phyloP scores from a whole-genome alignment of 1,140 invertebrate genomes.

The Listronotus oregonensis region DNA sequence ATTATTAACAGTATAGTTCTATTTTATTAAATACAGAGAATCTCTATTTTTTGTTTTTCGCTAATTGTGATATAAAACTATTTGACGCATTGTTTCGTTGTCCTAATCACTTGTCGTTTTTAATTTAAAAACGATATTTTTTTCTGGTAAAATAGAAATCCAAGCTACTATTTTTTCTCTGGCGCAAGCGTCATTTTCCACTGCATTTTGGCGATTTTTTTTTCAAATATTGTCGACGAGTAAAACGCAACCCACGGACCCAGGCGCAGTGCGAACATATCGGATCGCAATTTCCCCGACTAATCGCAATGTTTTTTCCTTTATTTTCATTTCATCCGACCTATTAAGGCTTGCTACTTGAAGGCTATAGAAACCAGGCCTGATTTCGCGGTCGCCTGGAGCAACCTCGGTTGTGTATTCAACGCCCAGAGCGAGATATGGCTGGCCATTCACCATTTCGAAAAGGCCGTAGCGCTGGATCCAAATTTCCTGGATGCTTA shows the following conservation, averaged over 20 bases:
- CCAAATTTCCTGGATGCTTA: conserved; percentile 99
- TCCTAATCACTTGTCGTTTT: no score
- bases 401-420: conserved; percentile 99
- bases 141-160: no score
- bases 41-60: no score
- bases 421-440: conserved; percentile 99
- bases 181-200: background rate
- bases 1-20: no score
- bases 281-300: conserved; percentile 14
- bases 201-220: background rate
- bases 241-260: conserved; percentile 8
- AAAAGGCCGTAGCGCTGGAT: conserved; percentile 99
- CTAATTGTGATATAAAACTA: no score
- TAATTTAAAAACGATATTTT: no score
- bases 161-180: no score
- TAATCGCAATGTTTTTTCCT: conserved; percentile 21
- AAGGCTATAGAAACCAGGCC: conserved; percentile 99
- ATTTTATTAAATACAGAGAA: no score
- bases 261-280: conserved; percentile 14
- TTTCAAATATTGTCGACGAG: background rate
- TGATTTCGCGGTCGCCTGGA: conserved; percentile 99
- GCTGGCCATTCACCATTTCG: conserved; percentile 99
- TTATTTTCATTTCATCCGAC: conserved; percentile 23
- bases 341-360: conserved; percentile 93
- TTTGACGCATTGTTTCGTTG: no score